Evolutionary conservation across 2,888 invertebrate genomes (phyloP), one percentile per base, ranked within the genome.

Genomic region (Luffia ferchaultella): DNA sequence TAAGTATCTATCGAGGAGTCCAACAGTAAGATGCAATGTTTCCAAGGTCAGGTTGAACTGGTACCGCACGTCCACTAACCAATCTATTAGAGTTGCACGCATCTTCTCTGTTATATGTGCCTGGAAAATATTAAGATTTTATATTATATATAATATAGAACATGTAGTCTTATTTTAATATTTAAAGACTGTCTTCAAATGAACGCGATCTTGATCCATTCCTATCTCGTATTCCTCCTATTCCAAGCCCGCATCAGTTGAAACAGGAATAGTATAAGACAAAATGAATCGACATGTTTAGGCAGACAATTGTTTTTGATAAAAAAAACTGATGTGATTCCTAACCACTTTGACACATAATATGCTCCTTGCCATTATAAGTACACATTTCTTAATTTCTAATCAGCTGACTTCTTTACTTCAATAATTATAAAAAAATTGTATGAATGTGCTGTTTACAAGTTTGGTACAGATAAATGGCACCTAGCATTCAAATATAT

Each of bases 51-150:
- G 83, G 55, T 90, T 90, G 73, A 97, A 98, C 65, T 95, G 92
- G 48, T 87, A 78, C 60, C 96, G 96, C 7, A 98, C 96, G 64
- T 96, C 96, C 16, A 95, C 92, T 49, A 98, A 83, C 98, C 98
- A 98, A 70, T 98, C 96, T 53, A 98, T 86, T 16, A 98, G 86
- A 46, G 96, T 92, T 15, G 91, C 85, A 55, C 98, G 87, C 97
- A 98, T 98, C 62, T 90, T 90, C 1, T 92, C 87, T 12, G 92
- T 93, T 12, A 97, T 73, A 3, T 65, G 70, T 61, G 56, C 85
- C 76, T 86, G 74, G 53, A 68, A 45, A 54, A 53, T 18, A 45
- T n/a, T 42, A 50, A 7, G 16, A 42, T 20, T 40, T 15, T 3
- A n/a, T 45, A n/a, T 19, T 43, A 41, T 18, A 19, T 20, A 7